Evolutionary conservation across 2,797 vertebrate genomes (phyloP).

Genomic region (Aratinga solstitialis): DNA sequence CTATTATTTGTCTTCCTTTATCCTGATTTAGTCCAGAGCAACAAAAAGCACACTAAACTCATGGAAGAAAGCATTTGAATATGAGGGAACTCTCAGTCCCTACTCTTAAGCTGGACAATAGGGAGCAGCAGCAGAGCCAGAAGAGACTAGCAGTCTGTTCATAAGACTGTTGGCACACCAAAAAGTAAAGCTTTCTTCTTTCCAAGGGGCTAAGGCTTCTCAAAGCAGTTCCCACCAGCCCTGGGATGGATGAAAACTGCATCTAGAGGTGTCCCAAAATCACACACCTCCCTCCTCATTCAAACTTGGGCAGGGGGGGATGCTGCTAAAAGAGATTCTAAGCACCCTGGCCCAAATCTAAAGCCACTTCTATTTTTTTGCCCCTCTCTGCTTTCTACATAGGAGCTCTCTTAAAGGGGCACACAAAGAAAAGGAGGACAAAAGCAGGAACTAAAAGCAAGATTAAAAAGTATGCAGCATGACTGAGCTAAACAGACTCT

Average conservation of each 20-base stretch:
- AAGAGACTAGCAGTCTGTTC: not conserved
- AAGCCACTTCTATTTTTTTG: not conserved
- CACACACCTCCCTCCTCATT: rapidly evolving
- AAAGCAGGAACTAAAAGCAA: not conserved
- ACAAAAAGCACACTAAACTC: not conserved
- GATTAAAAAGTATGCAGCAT: not conserved
- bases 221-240: not conserved
- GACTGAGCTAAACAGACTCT: not conserved
- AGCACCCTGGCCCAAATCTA: not conserved
- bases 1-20: not conserved
- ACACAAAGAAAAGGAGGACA: not conserved
- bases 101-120: not conserved
- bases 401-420: not conserved
- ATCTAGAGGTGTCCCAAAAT: not conserved
- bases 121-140: not conserved
- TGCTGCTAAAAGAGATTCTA: not conserved
- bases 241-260: not conserved
- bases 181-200: not conserved
- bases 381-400: not conserved
- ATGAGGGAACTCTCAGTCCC: not conserved
- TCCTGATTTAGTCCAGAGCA: not conserved
- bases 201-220: not conserved
- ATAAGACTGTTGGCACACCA: not conserved
- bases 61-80: not conserved
- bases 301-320: not conserved